Conservation (phyloP, 2,113 vertebrate species). For the Casuarius casuarius region DNA sequence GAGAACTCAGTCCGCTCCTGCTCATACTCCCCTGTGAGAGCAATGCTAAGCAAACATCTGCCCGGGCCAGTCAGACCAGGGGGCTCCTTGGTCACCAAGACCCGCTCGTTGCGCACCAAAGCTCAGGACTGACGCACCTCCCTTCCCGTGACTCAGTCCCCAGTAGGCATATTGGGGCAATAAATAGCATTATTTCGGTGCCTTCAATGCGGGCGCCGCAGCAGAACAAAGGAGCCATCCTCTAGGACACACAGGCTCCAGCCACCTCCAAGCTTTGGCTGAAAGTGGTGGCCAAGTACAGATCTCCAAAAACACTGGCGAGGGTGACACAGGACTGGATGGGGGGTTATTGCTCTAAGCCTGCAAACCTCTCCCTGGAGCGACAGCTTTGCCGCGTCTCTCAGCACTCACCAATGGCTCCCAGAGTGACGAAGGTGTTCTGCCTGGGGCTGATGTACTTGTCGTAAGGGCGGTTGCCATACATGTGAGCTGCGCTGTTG, state of each 20-base stretch:
- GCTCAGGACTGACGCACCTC: too few species aligned
- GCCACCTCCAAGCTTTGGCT: not conserved
- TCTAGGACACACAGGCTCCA: rapidly evolving
- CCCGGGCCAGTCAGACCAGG: not conserved
- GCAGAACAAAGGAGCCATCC: not conserved
- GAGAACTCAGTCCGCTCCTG: too few species aligned
- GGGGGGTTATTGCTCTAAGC: not conserved
- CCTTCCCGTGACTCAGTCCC: too few species aligned
- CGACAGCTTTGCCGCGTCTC: not conserved
- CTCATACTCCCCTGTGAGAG: too few species aligned
- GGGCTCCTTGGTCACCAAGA: not conserved
- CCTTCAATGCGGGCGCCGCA: rapidly evolving
- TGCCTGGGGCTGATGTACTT: slow-evolving; percentile 81
- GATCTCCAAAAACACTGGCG: rapidly evolving
- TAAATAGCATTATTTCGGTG: not conserved
- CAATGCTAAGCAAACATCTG: not conserved
- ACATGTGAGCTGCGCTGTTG: slow-evolving; percentile 85
- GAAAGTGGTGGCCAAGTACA: rapidly evolving
- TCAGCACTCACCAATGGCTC: slow-evolving; percentile 79
- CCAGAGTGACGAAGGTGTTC: slow-evolving; percentile 79
- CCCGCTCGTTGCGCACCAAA: too few species aligned
- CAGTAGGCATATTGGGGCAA: too few species aligned
- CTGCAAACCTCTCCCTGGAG: not conserved
- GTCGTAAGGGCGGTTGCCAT: slow-evolving; percentile 82
- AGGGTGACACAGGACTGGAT: not conserved